phyloP scores from a whole-genome alignment of 1,140 invertebrate species.

The Berghia stephanieae region DNA sequence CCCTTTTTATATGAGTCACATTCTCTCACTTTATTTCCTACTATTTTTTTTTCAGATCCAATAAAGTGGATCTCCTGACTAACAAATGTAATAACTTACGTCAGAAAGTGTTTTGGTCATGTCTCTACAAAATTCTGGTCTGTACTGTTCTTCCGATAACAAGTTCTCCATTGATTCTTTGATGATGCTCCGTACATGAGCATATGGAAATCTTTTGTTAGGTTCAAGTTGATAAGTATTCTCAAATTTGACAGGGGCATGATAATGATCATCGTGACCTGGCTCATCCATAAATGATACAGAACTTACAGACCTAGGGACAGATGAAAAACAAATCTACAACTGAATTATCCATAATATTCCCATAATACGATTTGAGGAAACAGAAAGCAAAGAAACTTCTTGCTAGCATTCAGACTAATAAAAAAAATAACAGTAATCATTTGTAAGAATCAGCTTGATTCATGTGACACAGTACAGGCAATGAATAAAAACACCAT shows the following conservation, averaged over 20 bases:
- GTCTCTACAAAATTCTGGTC: conserved; percentile 61
- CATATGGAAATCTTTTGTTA: conserved; percentile 52
- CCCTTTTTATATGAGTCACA: too few species aligned
- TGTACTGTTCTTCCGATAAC: conserved; percentile 62
- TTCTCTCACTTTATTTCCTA: too few species aligned
- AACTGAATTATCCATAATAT: too few species aligned
- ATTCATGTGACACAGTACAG: too few species aligned
- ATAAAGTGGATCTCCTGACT: too few species aligned
- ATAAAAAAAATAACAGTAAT: too few species aligned
- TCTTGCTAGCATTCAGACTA: too few species aligned
- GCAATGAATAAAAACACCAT: too few species aligned
- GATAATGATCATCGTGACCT: conserved; percentile 51
- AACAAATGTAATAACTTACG: conserved; percentile 40
- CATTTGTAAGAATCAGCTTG: too few species aligned
- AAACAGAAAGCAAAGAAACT: too few species aligned
- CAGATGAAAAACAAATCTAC: conserved; percentile 18
- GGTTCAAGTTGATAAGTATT: conserved; percentile 63
- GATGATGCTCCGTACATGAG: conserved; percentile 55
- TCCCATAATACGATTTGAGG: too few species aligned
- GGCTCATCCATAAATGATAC: conserved; percentile 62
- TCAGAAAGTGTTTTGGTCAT: conserved; percentile 65
- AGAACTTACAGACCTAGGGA: conserved; percentile 57
- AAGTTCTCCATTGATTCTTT: conserved; percentile 63
- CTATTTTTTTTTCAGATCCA: too few species aligned
- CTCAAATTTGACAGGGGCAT: conserved; percentile 53